phyloP scores from a whole-genome alignment of 2,113 vertebrate species.

The Neodon shergylaensis region DNA sequence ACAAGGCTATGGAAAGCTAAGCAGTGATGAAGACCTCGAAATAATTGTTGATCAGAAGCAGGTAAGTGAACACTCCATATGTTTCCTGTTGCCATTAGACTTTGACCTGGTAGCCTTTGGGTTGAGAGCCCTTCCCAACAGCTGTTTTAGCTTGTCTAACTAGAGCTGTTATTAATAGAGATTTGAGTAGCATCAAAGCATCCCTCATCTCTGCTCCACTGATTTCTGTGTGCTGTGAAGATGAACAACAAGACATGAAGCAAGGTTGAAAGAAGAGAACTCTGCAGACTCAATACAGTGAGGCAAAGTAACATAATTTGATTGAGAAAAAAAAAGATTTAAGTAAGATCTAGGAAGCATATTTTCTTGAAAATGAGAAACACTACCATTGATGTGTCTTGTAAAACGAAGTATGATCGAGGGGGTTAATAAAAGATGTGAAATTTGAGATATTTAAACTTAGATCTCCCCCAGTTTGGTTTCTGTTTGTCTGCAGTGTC shows the following conservation, averaged over 20 bases:
- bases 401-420: not conserved
- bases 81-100: constrained; percentile 59
- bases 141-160: not conserved
- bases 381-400: not conserved
- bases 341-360: constrained; percentile 27
- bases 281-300: not conserved
- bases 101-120: constrained; percentile 17
- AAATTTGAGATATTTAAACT: constrained; percentile 37
- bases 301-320: constrained; percentile 34
- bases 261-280: not conserved
- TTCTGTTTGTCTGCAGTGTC: constrained; percentile 39
- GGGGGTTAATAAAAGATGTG: not conserved
- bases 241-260: not conserved
- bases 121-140: not conserved
- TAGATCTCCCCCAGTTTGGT: constrained; percentile 30
- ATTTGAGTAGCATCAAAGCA: constrained; percentile 4
- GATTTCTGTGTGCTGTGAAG: constrained; percentile 26
- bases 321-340: not conserved
- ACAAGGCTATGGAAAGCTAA: constrained; percentile 82
- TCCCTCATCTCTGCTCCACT: not conserved
- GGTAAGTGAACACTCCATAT: constrained; percentile 75
- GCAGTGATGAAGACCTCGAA: constrained; percentile 80
- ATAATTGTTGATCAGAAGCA: constrained; percentile 77
- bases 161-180: not conserved
- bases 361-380: constrained; percentile 48